These are phyloP conservation scores for Eciton burchellii DNA, from an alignment of 1,140 invertebrate species.

Conservation along the genomic window DNA sequence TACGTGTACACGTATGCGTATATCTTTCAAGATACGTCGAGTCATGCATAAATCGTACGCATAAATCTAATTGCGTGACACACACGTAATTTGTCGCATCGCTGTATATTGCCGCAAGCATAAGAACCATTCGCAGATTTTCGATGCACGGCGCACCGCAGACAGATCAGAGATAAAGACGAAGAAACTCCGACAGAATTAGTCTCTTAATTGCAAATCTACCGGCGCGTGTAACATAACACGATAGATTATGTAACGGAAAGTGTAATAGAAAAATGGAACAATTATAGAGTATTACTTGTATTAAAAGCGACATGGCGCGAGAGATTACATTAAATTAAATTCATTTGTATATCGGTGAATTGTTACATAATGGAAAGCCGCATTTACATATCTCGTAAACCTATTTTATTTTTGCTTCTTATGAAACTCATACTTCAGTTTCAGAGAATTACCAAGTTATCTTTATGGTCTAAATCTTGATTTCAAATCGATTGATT, in stretches of 20 bases:
- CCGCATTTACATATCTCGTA: not conserved
- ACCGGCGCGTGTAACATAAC: too few relatives aligned
- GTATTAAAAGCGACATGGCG: too few relatives aligned
- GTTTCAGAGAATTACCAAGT: not conserved
- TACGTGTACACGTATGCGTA: not conserved
- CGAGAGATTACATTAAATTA: not conserved
- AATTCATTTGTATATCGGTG: not conserved
- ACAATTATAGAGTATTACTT: not conserved
- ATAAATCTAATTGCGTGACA: conserved; percentile 26
- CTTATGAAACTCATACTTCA: not conserved
- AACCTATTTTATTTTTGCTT: not conserved
- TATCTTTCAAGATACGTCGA: not conserved
- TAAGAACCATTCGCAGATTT: conserved; percentile 6
- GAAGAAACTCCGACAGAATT: not conserved
- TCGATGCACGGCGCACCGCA: not conserved
- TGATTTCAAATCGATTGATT: not conserved
- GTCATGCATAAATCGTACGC: conserved; percentile 1
- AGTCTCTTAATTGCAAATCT: conserved; percentile 6
- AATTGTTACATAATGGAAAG: too few relatives aligned
- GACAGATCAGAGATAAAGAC: not conserved
- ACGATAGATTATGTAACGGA: too few relatives aligned
- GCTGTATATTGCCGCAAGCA: not conserved
- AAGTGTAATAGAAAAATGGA: not conserved
- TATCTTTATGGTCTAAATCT: not conserved
- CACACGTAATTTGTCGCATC: conserved; percentile 7